Base-by-base conservation (phyloP, 2,113 vertebrate species). In the Antennarius striatus region DNA sequence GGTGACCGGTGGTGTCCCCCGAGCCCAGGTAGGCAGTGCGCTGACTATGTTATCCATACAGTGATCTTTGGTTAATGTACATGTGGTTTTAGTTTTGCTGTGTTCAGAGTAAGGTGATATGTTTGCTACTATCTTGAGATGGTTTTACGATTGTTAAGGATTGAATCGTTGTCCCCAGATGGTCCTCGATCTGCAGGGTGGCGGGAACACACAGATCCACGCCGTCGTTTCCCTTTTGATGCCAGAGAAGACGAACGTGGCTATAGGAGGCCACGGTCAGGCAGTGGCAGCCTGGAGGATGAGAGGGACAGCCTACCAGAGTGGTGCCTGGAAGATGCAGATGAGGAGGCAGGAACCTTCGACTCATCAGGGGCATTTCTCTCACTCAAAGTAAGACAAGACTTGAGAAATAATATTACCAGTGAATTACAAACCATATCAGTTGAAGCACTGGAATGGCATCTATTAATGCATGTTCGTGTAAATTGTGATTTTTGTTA, bases 281-380 rank as follows among this genome's bases (percentile, higher is more conserved):
- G 96, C 78, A 98, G 95, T 0, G 95, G 96, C 64, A 96, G 96
- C 86, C 89, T 96, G 75, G 98, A 99, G 0, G 98, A 99, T 0
- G 98, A 99, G 83, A 91, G 96, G 82, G 96, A 98, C 82, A 95
- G 93, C 71, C 93, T 99, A 69, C 98, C 98, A 0, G 98, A 99
- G 80, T 99, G 98, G 98, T 99, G 98, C 73, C 91, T 99, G 62
- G 98, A 99, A 77, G 98, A 99, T 6, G 96, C 96, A 0, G 97
- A 99, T 5, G 97, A 98, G 75, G 98, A 99, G 82, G 98, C 96
- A 29, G 98, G 98, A 77, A 99, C 97, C 0, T 99, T 99, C 63
- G 98, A 99, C 82, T 99, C 98, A 0, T 98, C 97, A 1, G 98
- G 98, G 71, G 98, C 98, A 0, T 99, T 99, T 84, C 94, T 98